Evolutionary conservation across 2,888 invertebrate genomes (phyloP), one percentile per base, ranked within the genome.

Genomic region (Nemurella pictetii): DNA sequence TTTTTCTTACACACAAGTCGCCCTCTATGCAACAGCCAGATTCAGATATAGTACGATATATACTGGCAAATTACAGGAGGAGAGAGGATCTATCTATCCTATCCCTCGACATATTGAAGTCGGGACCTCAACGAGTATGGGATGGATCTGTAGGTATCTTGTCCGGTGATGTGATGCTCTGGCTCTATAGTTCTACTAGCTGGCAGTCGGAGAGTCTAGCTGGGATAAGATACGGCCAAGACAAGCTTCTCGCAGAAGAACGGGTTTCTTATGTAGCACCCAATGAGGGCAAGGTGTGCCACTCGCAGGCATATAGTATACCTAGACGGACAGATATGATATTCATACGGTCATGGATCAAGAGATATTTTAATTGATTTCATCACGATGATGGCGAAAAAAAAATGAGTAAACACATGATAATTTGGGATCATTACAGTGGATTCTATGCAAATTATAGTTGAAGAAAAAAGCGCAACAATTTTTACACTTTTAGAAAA

Each of bases 281-380:
- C 26, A 75, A 75, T 75, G 75, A 25, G 75, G 75, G 12, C 75
- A 75, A 75, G 75, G 75, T 9, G 75, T 75, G 75, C 75, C 75
- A 7, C 28, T 27, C 28, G 12, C 7, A 9, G 28, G 26, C 26
- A 28, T 12, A 12, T 25, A 27, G 75, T 27, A 25, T 25, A 75
- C 27, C 28, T 27, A 27, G 1, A 75, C 75, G 1, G 75, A 75
- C 5, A 26, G 28, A 75, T 26, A 55, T 27, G 20, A 75, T 26
- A 75, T 26, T 27, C 75, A 27, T 75, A 27, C 27, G 75, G 75
- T 75, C 75, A 75, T 75, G 75, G 27, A 75, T 28, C 75, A 15
- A 75, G 75, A 27, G 28, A 75, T 26, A 0, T 75, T 75, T 26
- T 27, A 75, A 75, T 75, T 75, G 75, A 75, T 75, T 75, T 75